phyloP scores from a whole-genome alignment of 2,113 vertebrate species.

The Tichodroma muraria region DNA sequence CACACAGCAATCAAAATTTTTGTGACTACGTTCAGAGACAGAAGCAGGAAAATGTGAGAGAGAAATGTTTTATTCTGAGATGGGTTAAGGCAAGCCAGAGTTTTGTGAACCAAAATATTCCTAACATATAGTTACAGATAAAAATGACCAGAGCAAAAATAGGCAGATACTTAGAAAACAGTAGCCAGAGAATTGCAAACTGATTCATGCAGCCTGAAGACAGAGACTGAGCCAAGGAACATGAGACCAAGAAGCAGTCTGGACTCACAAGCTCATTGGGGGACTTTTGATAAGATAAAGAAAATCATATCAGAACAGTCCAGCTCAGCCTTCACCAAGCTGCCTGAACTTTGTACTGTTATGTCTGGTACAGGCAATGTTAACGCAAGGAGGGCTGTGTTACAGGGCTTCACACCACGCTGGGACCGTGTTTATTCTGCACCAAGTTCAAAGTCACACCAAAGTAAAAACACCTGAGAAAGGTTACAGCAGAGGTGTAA shows the following conservation, averaged over 20 bases:
- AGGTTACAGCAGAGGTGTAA: neutral
- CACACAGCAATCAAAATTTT: neutral
- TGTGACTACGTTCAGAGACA: neutral
- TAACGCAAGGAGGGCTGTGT: neutral
- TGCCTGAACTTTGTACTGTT: neutral
- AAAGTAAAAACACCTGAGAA: neutral
- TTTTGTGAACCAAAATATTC: neutral
- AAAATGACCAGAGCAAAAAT: neutral
- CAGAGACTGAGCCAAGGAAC: neutral
- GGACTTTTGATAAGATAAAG: constrained; percentile 24
- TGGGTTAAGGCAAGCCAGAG: neutral
- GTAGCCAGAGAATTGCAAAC: neutral
- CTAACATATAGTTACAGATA: neutral
- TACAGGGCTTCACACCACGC: neutral
- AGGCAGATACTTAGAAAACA: neutral
- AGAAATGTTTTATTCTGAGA: neutral
- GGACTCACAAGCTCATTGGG: neutral
- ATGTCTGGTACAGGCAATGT: neutral
- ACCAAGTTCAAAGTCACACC: neutral
- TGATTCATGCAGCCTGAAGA: neutral
- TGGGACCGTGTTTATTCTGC: neutral
- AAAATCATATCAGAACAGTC: neutral
- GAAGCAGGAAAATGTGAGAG: neutral
- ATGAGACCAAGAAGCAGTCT: neutral
- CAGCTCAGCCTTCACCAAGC: neutral